A percentile compares a stretch with the other conserved stretches of the same genome.
These are phyloP conservation scores for Scaptomyza hsui DNA, from an alignment of 1,140 invertebrate species.

Conservation along the genomic window DNA sequence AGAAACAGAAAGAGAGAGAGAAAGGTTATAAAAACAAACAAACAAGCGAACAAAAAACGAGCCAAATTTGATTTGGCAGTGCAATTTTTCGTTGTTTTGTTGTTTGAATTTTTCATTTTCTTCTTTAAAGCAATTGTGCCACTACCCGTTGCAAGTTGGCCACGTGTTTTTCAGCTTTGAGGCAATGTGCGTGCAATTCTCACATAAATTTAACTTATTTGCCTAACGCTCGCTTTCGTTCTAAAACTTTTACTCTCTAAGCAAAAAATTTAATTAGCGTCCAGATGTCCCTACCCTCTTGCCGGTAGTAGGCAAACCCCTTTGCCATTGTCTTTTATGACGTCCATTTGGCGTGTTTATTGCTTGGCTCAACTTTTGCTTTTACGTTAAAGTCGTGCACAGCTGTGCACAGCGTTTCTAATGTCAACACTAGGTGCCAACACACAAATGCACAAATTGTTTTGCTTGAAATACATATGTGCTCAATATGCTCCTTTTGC, in stretches of 20 bases:
- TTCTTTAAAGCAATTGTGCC: constrained; percentile 32
- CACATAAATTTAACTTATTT: constrained; percentile 57
- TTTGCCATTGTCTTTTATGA: constrained; percentile 37
- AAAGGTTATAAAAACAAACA: not conserved
- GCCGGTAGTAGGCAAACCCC: not conserved
- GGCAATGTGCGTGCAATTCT: constrained; percentile 50
- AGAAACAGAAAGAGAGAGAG: constrained; percentile 7
- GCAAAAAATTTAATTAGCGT: constrained; percentile 33
- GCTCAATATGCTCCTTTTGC: constrained; percentile 7
- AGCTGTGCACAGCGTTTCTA: constrained; percentile 41
- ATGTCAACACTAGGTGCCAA: constrained; percentile 59
- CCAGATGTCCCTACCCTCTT: constrained; percentile 18
- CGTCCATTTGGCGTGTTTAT: constrained; percentile 35
- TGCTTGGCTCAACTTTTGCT: constrained; percentile 34
- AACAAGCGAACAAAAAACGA: constrained; percentile 1
- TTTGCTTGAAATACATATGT: constrained; percentile 7
- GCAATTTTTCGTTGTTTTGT: constrained; percentile 30
- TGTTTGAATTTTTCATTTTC: not conserved
- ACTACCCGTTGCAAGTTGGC: constrained; percentile 23
- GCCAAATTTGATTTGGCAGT: constrained; percentile 45
- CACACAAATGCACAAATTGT: constrained; percentile 19
- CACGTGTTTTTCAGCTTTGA: constrained; percentile 1
- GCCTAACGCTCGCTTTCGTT: constrained; percentile 14
- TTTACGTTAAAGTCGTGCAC: constrained; percentile 51
- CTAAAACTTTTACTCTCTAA: not conserved